Conservation (phyloP, 2,888 invertebrate genomes). For the Luperina testacea region DNA sequence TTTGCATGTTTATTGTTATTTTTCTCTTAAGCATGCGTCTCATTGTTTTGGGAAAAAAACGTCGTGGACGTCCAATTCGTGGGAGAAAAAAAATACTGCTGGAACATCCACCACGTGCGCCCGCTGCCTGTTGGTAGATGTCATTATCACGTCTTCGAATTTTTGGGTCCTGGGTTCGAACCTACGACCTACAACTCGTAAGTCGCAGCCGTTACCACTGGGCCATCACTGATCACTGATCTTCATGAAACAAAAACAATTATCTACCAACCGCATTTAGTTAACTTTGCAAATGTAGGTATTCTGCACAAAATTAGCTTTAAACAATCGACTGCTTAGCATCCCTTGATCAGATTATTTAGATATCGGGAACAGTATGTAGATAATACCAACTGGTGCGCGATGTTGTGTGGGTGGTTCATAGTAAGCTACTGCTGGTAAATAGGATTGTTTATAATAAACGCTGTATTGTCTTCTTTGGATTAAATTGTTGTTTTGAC, state of each 20-base stretch:
- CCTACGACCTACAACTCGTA: too few species aligned
- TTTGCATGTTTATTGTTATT: slow-evolving; percentile 21
- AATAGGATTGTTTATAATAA: neutral
- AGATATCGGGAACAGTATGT: neutral
- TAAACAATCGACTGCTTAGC: neutral
- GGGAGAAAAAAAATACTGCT: neutral
- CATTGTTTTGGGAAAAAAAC: neutral
- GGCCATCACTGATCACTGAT: too few species aligned
- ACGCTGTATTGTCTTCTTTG: neutral
- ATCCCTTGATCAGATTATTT: neutral
- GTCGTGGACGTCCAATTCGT: too few species aligned
- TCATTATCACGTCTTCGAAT: too few species aligned
- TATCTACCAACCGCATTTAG: neutral
- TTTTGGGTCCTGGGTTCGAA: too few species aligned
- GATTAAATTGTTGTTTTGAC: neutral
- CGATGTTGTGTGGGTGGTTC: neutral
- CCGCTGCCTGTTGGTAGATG: too few species aligned
- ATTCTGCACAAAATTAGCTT: neutral
- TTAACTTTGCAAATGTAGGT: neutral
- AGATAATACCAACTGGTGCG: neutral
- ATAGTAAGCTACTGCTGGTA: neutral
- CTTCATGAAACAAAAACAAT: neutral
- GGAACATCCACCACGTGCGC: too few species aligned
- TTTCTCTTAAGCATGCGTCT: neutral
- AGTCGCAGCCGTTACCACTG: too few species aligned